phyloP scores from a whole-genome alignment of 2,797 vertebrate species.

The Pipistrellus kuhlii region DNA sequence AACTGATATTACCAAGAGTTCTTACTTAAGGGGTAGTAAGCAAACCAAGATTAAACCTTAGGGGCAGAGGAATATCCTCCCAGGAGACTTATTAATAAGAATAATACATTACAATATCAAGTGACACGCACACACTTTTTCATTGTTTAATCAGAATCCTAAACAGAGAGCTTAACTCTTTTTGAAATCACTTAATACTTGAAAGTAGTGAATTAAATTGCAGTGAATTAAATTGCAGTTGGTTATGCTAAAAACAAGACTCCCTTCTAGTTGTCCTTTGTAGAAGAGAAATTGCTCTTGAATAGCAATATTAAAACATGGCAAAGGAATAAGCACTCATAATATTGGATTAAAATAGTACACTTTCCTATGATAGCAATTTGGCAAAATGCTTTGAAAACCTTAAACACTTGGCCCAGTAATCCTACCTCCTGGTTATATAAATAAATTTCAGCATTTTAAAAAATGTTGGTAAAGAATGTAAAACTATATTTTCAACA shows the following conservation, averaged over 20 bases:
- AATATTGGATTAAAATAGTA: neutral
- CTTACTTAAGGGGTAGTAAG: conserved; percentile 47
- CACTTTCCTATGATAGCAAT: neutral
- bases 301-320: conserved; percentile 49
- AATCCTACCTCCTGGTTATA: neutral
- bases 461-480: neutral
- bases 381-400: conserved; percentile 50
- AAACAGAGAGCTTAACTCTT: neutral
- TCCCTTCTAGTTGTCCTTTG: conserved; percentile 3
- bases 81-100: conserved; percentile 40
- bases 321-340: neutral
- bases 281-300: neutral
- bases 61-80: neutral
- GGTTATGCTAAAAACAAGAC: conserved; percentile 19
- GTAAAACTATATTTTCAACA: conserved; percentile 23
- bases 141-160: conserved; percentile 11
- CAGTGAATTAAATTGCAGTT: conserved; percentile 44
- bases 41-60: neutral
- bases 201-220: conserved; percentile 38
- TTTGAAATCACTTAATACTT: conserved; percentile 27
- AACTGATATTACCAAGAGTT: conserved; percentile 28
- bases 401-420: neutral
- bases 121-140: neutral
- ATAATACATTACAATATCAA: conserved; percentile 5
- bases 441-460: neutral